Conservation (phyloP, 2,888 invertebrate species). For the Drosophila setosimentum region DNA sequence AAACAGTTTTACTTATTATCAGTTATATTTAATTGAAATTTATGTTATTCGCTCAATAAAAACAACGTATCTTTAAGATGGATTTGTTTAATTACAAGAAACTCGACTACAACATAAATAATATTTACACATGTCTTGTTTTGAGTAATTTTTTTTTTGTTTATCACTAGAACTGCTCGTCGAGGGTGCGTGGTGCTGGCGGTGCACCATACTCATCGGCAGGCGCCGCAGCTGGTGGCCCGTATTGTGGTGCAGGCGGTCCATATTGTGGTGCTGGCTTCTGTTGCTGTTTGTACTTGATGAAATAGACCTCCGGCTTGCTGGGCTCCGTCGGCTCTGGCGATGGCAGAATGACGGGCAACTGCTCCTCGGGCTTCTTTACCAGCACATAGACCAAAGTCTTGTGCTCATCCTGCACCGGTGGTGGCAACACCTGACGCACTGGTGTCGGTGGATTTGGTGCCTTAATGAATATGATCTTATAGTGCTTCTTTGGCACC, state of each 20-base stretch:
- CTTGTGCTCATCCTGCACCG: conserved; percentile 95
- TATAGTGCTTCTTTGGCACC: conserved; percentile 87
- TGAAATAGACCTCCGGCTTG: conserved; percentile 96
- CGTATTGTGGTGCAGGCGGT: conserved; percentile 83
- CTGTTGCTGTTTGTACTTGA: conserved; percentile 88
- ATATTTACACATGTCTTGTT: conserved; percentile 63
- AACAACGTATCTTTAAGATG: conserved; percentile 1
- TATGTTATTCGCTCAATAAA: not conserved
- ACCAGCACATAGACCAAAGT: conserved; percentile 94
- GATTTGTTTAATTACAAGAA: conserved; percentile 36
- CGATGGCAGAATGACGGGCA: conserved; percentile 91
- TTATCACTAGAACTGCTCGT: conserved; percentile 80
- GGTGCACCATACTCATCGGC: conserved; percentile 82
- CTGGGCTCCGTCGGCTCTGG: conserved; percentile 93
- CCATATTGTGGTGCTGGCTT: conserved; percentile 83
- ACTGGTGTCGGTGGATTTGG: conserved; percentile 86
- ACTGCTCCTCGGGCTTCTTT: conserved; percentile 94
- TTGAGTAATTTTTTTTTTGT: not conserved
- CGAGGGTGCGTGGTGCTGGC: conserved; percentile 69
- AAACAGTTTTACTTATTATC: not conserved
- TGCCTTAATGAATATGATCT: conserved; percentile 87
- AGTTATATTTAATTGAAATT: not conserved
- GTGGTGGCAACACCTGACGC: conserved; percentile 87
- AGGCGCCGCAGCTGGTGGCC: conserved; percentile 82
- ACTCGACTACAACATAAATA: conserved; percentile 61